Evolutionary conservation across 2,888 invertebrate species (phyloP), one percentile per base, ranked within the genome.

Genomic region (Drosophila cyrtoloma): DNA sequence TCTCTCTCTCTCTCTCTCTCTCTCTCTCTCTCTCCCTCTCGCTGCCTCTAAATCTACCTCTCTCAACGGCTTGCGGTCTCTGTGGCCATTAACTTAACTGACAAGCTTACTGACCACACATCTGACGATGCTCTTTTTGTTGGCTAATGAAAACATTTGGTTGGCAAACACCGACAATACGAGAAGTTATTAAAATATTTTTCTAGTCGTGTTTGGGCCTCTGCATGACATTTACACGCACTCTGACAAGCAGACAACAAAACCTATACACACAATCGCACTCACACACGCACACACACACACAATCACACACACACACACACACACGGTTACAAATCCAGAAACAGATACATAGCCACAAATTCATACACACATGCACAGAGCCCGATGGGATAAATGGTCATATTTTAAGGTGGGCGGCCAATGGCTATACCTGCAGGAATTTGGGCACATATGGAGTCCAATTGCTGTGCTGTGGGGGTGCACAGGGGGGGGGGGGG

Each of bases 81-180:
- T 60, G 57, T 39, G 58, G 16, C 58, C 42, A 42, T 74, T 73
- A 65, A 65, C 59, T 60, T 66, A 72, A 60, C 56, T 52, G 60
- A 33, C 56, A 57, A 75, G 66, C 57, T 76, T 66, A 42, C 50
- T 71, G 75, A 50, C 70, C 53, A 72, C 57, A 57, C 55, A 55
- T 6, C 63, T 35, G 71, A 47, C 64, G 50, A 39, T 77, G 68
- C 68, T 53, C 51, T 69, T 63, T 78, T 66, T 70, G 77, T 60
- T 67, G 81, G 75, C 87, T 85, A 87, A 85, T 85, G 87, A 85
- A 85, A 87, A 87, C 87, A 87, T 85, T 84, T 84, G 81, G 72
- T 55, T 60, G 64, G 68, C 60, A 72, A 79, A 79, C 66, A 79
- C 30, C 42, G 58, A 42, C 81, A 81, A 71, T 66, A 72, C 85